A percentile compares a stretch with the other conserved stretches of the same genome.
These are phyloP conservation scores for Cephus pygmeus DNA, from an alignment of 2,888 invertebrate species.

Conservation along the genomic window DNA sequence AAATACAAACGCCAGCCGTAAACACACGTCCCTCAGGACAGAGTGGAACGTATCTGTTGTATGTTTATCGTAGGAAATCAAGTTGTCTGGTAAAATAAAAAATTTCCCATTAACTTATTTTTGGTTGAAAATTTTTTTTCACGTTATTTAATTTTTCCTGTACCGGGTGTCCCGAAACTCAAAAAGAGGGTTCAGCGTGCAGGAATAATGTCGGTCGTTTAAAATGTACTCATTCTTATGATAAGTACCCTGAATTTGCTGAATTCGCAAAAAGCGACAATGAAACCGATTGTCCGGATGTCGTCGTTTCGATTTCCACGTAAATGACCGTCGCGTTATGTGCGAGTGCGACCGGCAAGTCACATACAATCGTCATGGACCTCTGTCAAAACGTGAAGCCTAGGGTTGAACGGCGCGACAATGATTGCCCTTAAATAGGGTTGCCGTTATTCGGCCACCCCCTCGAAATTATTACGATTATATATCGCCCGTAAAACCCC, in stretches of 20 bases:
- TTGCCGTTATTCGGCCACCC: slow-evolving; percentile 21
- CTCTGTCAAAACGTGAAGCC: neutral
- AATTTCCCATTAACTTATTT: neutral
- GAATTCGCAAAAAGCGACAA: neutral
- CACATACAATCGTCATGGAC: neutral
- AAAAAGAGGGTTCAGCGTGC: neutral
- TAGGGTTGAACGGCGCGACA: neutral
- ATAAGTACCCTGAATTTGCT: neutral
- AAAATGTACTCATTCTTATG: neutral
- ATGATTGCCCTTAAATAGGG: slow-evolving; percentile 35
- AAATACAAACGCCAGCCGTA: slow-evolving; percentile 10
- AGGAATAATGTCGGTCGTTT: neutral
- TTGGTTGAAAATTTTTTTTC: neutral
- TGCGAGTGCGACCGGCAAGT: neutral
- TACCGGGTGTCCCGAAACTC: neutral
- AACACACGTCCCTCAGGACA: neutral
- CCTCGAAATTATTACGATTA: slow-evolving; percentile 52
- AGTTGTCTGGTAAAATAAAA: neutral
- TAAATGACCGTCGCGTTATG: neutral
- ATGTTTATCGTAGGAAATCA: neutral
- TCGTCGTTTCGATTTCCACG: neutral
- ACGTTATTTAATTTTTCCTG: neutral
- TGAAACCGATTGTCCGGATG: neutral
- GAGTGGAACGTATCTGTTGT: neutral
- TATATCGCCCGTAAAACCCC: slow-evolving; percentile 52